These are phyloP conservation scores for Euproctis similis DNA, from an alignment of 2,888 invertebrate species.

Conservation along the genomic window DNA sequence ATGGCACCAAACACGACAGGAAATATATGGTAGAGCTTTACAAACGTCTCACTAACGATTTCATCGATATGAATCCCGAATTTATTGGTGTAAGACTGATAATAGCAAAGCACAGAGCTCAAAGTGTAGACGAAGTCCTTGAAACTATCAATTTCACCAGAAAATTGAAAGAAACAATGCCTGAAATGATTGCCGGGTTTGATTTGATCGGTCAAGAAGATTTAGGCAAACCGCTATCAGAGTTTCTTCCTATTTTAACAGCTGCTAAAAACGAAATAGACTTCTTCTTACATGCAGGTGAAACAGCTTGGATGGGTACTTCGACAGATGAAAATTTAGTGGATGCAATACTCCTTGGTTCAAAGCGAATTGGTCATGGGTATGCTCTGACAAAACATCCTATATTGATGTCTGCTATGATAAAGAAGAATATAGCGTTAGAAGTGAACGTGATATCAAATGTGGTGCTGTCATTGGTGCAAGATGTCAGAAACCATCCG, in stretches of 20 bases:
- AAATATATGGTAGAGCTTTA: constrained; percentile 74
- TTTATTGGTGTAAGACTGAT: constrained; percentile 82
- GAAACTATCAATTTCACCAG: constrained; percentile 48
- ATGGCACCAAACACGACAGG: constrained; percentile 64
- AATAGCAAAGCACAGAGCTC: constrained; percentile 50
- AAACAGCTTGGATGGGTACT: constrained; percentile 83
- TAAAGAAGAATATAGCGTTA: constrained; percentile 78
- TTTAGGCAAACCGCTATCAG: constrained; percentile 76
- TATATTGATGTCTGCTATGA: constrained; percentile 70
- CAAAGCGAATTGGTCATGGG: constrained; percentile 86
- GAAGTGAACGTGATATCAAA: constrained; percentile 90
- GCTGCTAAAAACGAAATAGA: constrained; percentile 70
- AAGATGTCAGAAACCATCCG: constrained; percentile 87
- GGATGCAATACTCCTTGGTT: constrained; percentile 84
- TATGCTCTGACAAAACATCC: constrained; percentile 86
- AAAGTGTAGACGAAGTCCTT: constrained; percentile 45
- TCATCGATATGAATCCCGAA: constrained; percentile 75
- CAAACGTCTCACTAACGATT: constrained; percentile 71
- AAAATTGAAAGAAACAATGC: constrained; percentile 65
- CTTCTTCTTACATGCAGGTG: constrained; percentile 87
- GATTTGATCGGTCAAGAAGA: constrained; percentile 91
- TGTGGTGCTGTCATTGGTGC: constrained; percentile 80
- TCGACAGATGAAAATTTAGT: constrained; percentile 82
- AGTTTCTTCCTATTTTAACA: constrained; percentile 75
- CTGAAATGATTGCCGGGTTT: constrained; percentile 83